A percentile compares a stretch with the other conserved stretches of the same genome.
Conservation (phyloP, 1,140 invertebrate genomes). For the Rhyzopertha dominica region DNA sequence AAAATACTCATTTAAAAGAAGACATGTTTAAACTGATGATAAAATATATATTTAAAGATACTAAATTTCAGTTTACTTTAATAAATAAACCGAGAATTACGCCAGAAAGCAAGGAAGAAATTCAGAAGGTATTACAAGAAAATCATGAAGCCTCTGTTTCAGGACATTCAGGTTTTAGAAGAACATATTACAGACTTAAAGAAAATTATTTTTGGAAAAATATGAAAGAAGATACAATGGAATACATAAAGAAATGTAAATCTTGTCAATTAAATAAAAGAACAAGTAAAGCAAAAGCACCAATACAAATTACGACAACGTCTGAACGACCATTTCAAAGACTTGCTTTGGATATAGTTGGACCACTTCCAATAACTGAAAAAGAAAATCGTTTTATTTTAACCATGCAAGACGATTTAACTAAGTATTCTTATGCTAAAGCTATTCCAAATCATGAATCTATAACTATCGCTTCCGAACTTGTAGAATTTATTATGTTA, state of each 20-base stretch:
- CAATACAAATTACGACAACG: conserved; percentile 40
- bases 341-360: conserved; percentile 35
- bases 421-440: conserved; percentile 33
- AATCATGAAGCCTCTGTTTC: too few species aligned
- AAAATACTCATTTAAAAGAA: conserved; percentile 18
- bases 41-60: too few species aligned
- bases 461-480: conserved; percentile 28
- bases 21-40: conserved; percentile 27
- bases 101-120: too few species aligned
- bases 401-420: conserved; percentile 40
- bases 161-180: too few species aligned
- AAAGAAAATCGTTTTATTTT: conserved; percentile 30
- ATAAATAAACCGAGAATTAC: too few species aligned
- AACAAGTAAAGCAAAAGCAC: conserved; percentile 21
- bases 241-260: conserved; percentile 33
- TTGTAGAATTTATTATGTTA: conserved; percentile 23
- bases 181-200: conserved; percentile 38
- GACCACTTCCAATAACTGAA: conserved; percentile 31
- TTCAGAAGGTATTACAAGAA: too few species aligned
- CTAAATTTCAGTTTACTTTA: too few species aligned
- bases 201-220: conserved; percentile 41
- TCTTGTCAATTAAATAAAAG: conserved; percentile 37
- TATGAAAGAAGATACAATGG: conserved; percentile 40
- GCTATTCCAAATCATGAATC: conserved; percentile 35
- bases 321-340: conserved; percentile 27